Percentiles rank a stretch among this genome's conserved stretches.
phyloP scores from a whole-genome alignment of 2,113 vertebrate species.

The Gulo gulo region DNA sequence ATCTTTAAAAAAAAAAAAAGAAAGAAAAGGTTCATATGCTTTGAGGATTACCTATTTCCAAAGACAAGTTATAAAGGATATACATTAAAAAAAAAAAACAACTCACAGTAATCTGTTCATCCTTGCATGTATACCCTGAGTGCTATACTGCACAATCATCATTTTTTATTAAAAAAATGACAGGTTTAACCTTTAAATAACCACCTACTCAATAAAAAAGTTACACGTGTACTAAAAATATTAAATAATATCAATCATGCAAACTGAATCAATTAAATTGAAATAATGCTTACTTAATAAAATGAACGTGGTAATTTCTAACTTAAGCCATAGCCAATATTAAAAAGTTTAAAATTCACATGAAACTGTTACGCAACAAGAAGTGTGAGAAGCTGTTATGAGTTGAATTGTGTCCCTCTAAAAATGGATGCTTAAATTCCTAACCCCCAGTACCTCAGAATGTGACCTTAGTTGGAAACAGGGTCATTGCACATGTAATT shows the following conservation, averaged over 20 bases:
- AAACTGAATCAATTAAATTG: neutral
- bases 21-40: neutral
- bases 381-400: neutral
- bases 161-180: constrained; percentile 20
- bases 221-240: constrained; percentile 6
- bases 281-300: constrained; percentile 34
- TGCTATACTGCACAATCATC: neutral
- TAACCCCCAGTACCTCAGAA: neutral
- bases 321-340: neutral
- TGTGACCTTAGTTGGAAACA: neutral
- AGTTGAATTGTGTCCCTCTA: neutral
- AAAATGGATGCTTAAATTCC: neutral
- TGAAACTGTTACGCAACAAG: constrained; percentile 7
- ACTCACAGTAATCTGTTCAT: neutral
- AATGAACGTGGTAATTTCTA: neutral
- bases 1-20: no score
- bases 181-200: constrained; percentile 31
- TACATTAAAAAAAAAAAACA: neutral
- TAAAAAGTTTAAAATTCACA: constrained; percentile 3
- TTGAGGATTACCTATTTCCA: constrained; percentile 17
- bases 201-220: neutral
- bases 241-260: neutral
- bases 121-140: neutral
- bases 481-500: neutral
- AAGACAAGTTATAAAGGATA: neutral